Evolutionary conservation across 2,113 vertebrate species (phyloP).

Genomic region (Platanista minor): DNA sequence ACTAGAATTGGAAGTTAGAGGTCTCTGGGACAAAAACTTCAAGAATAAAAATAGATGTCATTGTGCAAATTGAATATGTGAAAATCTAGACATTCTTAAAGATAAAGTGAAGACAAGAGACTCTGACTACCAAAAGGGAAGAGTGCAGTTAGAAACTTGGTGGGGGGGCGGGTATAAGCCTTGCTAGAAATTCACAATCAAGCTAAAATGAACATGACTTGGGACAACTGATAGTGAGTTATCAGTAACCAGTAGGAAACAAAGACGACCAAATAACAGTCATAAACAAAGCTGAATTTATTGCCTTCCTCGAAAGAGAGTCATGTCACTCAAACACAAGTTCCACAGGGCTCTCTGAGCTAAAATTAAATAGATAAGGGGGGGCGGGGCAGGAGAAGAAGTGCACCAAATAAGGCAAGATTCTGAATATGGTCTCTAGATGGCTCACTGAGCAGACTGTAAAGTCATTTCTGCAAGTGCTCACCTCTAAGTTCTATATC

Average conservation of each 20-base stretch:
- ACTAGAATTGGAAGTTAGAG: neutral
- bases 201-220: neutral
- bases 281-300: neutral
- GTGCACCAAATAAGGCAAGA: neutral
- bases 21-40: neutral
- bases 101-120: neutral
- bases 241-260: neutral
- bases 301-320: neutral
- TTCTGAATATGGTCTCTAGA: neutral
- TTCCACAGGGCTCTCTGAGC: neutral
- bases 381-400: fast-evolving
- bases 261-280: neutral
- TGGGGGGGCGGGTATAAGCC: neutral
- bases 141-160: neutral
- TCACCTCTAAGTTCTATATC: neutral
- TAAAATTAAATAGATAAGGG: neutral
- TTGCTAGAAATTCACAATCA: neutral
- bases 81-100: slow-evolving; percentile 15
- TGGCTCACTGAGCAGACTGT: neutral
- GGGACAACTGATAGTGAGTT: neutral
- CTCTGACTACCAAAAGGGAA: neutral
- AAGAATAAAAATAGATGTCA: neutral
- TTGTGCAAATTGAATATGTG: neutral
- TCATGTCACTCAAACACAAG: neutral
- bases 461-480: neutral